Conservation (phyloP, 1,140 invertebrate species). For the Drosophila erecta region DNA sequence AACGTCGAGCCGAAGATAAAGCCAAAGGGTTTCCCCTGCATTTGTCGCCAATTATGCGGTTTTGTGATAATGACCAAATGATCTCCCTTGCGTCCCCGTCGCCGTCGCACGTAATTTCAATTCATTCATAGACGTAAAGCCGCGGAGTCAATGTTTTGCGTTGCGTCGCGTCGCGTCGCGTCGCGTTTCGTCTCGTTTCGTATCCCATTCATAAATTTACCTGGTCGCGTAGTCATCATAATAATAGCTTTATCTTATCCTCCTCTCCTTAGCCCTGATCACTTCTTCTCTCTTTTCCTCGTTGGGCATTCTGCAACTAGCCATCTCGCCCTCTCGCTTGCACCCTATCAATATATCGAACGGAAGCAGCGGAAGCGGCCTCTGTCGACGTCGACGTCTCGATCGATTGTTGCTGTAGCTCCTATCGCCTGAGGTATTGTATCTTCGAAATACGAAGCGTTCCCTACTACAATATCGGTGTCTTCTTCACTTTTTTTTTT, state of each 20-base stretch:
- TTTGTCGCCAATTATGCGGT: constrained; percentile 83
- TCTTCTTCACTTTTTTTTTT: constrained; percentile 29
- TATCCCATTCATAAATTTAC: constrained; percentile 81
- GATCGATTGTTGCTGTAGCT: constrained; percentile 33
- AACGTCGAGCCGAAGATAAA: constrained; percentile 19
- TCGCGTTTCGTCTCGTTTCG: constrained; percentile 19
- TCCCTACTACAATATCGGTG: constrained; percentile 55
- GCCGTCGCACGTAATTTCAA: constrained; percentile 76
- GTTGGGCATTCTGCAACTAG: background rate
- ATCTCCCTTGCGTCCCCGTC: constrained; percentile 50
- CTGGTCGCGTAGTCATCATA: constrained; percentile 76
- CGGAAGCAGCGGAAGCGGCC: constrained; percentile 82
- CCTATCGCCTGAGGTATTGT: constrained; percentile 32
- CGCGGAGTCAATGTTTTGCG: constrained; percentile 26
- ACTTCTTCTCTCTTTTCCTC: constrained; percentile 3
- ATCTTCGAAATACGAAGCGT: constrained; percentile 38
- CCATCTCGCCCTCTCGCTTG: constrained; percentile 13
- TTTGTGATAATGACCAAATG: constrained; percentile 84
- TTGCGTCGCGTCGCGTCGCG: constrained; percentile 15
- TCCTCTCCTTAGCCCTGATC: constrained; percentile 17
- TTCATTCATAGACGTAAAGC: constrained; percentile 70
- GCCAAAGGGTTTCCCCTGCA: constrained; percentile 43
- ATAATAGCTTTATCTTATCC: constrained; percentile 76
- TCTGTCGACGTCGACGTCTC: constrained; percentile 42
- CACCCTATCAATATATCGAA: constrained; percentile 62